phyloP scores from a whole-genome alignment of 2,797 vertebrate genomes.

The Tarsius wallacei region DNA sequence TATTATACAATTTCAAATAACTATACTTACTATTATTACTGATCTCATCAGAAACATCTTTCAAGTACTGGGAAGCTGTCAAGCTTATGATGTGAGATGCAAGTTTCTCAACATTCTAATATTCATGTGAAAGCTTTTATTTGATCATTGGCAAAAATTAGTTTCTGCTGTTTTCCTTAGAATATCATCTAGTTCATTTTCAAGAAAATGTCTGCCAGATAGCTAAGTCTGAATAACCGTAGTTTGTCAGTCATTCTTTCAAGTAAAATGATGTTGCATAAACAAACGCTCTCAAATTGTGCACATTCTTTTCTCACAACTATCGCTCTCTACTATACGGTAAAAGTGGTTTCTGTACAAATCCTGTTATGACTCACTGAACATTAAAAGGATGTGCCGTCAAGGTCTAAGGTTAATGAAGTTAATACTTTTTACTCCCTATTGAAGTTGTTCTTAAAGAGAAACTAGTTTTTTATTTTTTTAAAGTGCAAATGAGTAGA shows the following conservation, averaged over 20 bases:
- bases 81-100: neutral
- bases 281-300: neutral
- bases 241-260: neutral
- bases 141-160: neutral
- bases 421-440: neutral
- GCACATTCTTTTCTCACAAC: neutral
- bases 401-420: neutral
- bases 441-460: neutral
- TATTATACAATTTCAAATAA: neutral
- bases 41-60: neutral
- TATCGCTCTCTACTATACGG: neutral
- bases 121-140: neutral
- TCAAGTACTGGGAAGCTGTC: neutral
- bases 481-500: neutral
- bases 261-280: neutral
- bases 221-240: neutral
- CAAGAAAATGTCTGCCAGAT: neutral
- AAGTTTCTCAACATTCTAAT: neutral
- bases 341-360: neutral
- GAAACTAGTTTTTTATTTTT: neutral
- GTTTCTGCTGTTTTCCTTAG: neutral
- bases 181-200: constrained; percentile 13
- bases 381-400: neutral
- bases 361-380: neutral
- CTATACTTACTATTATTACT: neutral